Conservation (phyloP, 2,113 vertebrate species). For the Holacanthus passer region DNA sequence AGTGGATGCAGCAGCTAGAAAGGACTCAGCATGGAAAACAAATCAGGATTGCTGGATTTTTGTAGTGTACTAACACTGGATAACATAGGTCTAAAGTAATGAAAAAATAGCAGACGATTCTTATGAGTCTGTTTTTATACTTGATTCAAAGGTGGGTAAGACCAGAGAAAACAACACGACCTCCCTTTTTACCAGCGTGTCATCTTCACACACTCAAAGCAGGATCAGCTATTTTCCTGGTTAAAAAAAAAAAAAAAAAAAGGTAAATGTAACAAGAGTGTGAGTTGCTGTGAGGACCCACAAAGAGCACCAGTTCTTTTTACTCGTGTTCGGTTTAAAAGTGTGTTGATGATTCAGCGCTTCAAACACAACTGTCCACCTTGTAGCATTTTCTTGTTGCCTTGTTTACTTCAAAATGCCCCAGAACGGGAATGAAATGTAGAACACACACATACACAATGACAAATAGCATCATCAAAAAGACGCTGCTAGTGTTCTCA, state of each 20-base stretch:
- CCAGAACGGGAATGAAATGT: constrained; percentile 36
- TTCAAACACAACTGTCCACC: constrained; percentile 23
- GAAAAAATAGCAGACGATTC: constrained; percentile 13
- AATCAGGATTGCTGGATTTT: constrained; percentile 61
- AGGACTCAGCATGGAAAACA: constrained; percentile 7
- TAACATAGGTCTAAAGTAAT: constrained; percentile 37
- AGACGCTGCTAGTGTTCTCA: neutral
- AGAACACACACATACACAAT: neutral
- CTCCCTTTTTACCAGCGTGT: constrained; percentile 46
- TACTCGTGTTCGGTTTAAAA: constrained; percentile 1
- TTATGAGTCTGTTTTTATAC: constrained; percentile 37
- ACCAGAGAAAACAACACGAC: constrained; percentile 34
- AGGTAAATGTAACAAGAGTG: neutral
- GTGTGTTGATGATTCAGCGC: constrained; percentile 5
- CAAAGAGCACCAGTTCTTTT: constrained; percentile 6
- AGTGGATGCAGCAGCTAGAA: constrained; percentile 39
- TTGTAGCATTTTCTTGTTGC: constrained; percentile 33
- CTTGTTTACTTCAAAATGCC: constrained; percentile 44
- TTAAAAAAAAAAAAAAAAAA: constrained; percentile 19
- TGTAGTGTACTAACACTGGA: constrained; percentile 66
- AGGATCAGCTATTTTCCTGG: constrained; percentile 3
- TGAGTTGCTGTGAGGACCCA: constrained; percentile 22
- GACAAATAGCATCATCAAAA: constrained; percentile 12
- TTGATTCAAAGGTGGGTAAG: constrained; percentile 28
- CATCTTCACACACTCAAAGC: constrained; percentile 24